phyloP scores from a whole-genome alignment of 2,113 vertebrate species.

The Euleptes europaea region DNA sequence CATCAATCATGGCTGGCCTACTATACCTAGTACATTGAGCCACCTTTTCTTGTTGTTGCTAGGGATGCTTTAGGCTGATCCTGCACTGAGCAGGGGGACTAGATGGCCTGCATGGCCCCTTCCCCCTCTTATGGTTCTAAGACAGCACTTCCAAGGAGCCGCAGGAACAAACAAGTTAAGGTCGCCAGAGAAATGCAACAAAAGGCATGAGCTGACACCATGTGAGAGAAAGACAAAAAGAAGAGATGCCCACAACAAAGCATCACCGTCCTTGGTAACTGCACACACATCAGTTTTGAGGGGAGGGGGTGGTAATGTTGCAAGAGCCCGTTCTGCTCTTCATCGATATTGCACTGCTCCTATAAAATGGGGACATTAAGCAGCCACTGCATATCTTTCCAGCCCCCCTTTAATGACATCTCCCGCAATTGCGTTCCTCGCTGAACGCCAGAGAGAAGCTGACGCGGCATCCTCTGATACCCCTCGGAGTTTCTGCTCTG shows the following conservation, averaged over 20 bases:
- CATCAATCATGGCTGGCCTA: too few relatives aligned
- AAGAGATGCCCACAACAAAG: not conserved
- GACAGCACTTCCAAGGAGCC: not conserved
- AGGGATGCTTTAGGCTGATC: too few relatives aligned
- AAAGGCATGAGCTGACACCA: not conserved
- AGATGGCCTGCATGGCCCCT: too few relatives aligned
- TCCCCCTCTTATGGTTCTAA: too few relatives aligned
- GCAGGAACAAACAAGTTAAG: too few relatives aligned
- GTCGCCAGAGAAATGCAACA: too few relatives aligned
- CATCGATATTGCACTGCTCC: not conserved
- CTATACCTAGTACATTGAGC: too few relatives aligned
- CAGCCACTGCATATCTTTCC: not conserved
- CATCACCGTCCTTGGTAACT: not conserved
- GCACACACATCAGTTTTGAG: not conserved
- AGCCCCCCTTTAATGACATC: not conserved
- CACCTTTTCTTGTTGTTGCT: too few relatives aligned
- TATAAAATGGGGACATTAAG: not conserved
- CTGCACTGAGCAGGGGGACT: too few relatives aligned
- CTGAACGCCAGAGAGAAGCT: conserved; percentile 6
- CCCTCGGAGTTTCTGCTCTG: not conserved
- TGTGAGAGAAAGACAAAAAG: not conserved
- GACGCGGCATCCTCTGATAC: not conserved
- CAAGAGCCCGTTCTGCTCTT: not conserved
- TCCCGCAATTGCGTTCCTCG: conserved; percentile 6
- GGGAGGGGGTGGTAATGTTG: not conserved